Percentiles rank a stretch among this genome's conserved stretches.
phyloP scores from a whole-genome alignment of 2,888 invertebrate genomes.

The Carpatolechia fugitivella region DNA sequence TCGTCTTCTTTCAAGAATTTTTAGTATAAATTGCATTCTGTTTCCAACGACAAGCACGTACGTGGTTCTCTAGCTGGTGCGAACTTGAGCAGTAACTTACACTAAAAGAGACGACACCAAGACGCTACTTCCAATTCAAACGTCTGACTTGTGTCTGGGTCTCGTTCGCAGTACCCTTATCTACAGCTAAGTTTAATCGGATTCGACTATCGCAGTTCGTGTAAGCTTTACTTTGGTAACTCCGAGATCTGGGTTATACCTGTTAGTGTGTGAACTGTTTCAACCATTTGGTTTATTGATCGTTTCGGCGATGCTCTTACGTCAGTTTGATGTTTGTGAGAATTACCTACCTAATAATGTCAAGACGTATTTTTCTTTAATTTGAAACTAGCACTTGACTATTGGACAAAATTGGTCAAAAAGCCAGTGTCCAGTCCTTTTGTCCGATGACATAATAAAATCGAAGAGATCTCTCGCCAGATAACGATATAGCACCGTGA shows the following conservation, averaged over 20 bases:
- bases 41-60: not conserved
- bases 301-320: not conserved
- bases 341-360: not conserved
- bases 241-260: not conserved
- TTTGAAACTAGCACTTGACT: too few species aligned
- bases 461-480: too few species aligned
- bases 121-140: not conserved
- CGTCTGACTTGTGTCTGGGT: not conserved
- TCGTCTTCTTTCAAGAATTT: not conserved
- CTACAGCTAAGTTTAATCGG: slow-evolving; percentile 10
- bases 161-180: slow-evolving; percentile 9
- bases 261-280: slow-evolving; percentile 3
- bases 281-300: not conserved
- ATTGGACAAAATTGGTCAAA: too few species aligned
- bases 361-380: too few species aligned
- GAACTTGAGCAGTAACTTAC: slow-evolving; percentile 13
- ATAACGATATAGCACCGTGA: too few species aligned
- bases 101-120: not conserved
- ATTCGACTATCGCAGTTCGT: slow-evolving; percentile 2
- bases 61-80: not conserved
- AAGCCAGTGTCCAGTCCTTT: too few species aligned
- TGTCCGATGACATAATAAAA: too few species aligned
- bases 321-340: not conserved
- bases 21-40: not conserved
- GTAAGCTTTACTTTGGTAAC: slow-evolving; percentile 6